Percentiles rank a stretch among this genome's conserved stretches.
These are phyloP conservation scores for Silurus aristotelis DNA, from an alignment of 2,797 vertebrate species.

Conservation along the genomic window DNA sequence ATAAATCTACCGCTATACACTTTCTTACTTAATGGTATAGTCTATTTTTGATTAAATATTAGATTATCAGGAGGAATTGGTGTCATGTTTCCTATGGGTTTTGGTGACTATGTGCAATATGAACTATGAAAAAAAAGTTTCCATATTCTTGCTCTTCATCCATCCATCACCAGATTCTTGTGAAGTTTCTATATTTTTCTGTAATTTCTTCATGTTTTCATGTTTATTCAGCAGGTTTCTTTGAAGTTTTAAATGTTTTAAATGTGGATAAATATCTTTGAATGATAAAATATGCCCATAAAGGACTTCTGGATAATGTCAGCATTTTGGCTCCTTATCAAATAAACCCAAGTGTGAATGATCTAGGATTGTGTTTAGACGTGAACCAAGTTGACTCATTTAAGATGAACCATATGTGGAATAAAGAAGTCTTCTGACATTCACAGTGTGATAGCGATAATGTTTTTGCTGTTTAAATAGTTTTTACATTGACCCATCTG, in stretches of 20 bases:
- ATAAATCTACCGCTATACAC: neutral
- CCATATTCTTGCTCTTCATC: constrained; percentile 20
- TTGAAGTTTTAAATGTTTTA: constrained; percentile 43
- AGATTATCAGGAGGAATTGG: neutral
- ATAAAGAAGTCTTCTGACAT: constrained; percentile 48
- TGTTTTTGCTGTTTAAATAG: constrained; percentile 45
- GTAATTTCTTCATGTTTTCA: constrained; percentile 35
- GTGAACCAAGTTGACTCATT: constrained; percentile 60
- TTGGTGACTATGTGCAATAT: constrained; percentile 22
- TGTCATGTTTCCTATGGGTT: neutral
- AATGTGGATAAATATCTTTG: constrained; percentile 43
- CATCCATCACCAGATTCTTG: constrained; percentile 19
- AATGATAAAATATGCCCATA: constrained; percentile 47
- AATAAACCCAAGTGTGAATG: constrained; percentile 62
- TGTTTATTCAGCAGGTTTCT: constrained; percentile 39
- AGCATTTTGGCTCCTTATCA: constrained; percentile 43
- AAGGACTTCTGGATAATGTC: constrained; percentile 39
- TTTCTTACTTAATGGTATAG: neutral
- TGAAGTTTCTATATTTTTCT: constrained; percentile 31
- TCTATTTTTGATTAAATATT: neutral
- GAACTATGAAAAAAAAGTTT: constrained; percentile 9
- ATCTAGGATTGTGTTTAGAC: constrained; percentile 63
- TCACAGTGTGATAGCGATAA: constrained; percentile 50
- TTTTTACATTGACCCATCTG: constrained; percentile 6
- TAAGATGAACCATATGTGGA: constrained; percentile 67